Evolutionary conservation across 1,140 invertebrate genomes (phyloP).

Genomic region (Diorhabda elongata): DNA sequence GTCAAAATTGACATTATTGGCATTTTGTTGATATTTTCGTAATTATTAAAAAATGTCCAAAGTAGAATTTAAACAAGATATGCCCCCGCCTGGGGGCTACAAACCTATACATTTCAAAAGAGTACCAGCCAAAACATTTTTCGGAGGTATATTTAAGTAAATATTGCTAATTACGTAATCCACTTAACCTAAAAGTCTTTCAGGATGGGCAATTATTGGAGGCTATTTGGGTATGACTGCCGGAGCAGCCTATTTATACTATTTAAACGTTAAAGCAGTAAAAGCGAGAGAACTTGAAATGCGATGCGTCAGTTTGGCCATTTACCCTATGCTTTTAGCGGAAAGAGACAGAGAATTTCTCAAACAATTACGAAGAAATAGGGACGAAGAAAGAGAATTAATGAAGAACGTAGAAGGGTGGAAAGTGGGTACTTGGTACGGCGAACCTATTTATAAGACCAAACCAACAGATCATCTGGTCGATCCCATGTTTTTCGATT

Average conservation of each 20-base stretch:
- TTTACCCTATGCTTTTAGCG: constrained; percentile 71
- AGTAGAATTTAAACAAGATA: constrained; percentile 63
- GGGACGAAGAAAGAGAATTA: constrained; percentile 77
- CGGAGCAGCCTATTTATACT: constrained; percentile 56
- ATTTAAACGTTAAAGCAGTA: constrained; percentile 52
- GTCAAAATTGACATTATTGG: no score
- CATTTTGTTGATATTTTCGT: neutral
- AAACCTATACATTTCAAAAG: constrained; percentile 67
- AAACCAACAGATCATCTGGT: constrained; percentile 53
- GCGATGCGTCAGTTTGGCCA: constrained; percentile 66
- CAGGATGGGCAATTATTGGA: constrained; percentile 57
- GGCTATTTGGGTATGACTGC: constrained; percentile 59
- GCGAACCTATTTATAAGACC: constrained; percentile 68
- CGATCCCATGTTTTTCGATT: constrained; percentile 63
- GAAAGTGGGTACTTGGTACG: constrained; percentile 83
- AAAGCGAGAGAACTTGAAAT: constrained; percentile 64
- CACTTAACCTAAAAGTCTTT: constrained; percentile 23
- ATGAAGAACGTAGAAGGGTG: constrained; percentile 87
- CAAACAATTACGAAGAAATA: constrained; percentile 73
- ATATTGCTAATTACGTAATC: constrained; percentile 12
- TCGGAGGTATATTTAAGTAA: constrained; percentile 57
- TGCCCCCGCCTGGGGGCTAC: constrained; percentile 83
- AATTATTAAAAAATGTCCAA: constrained; percentile 23
- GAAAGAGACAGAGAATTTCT: constrained; percentile 78
- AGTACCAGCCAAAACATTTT: constrained; percentile 63